These are phyloP conservation scores for Agrochola litura DNA, from an alignment of 2,888 invertebrate species.

Conservation along the genomic window DNA sequence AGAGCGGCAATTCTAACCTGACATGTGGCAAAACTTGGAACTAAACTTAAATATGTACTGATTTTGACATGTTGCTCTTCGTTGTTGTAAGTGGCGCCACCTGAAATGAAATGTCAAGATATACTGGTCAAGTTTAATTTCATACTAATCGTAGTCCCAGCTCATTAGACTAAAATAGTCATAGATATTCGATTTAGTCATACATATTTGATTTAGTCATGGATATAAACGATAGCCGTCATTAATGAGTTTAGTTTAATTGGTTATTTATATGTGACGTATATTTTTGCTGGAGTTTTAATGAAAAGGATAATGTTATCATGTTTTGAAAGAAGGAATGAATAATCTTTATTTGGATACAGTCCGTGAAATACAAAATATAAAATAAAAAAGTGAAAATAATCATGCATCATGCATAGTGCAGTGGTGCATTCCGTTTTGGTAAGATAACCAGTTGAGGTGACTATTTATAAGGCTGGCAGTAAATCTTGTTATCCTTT, in stretches of 20 bases:
- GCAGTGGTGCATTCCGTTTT: constrained; percentile 9
- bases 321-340: background rate
- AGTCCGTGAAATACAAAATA: too few species aligned
- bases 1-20: background rate
- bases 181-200: background rate
- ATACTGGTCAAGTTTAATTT: constrained; percentile 13
- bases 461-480: background rate
- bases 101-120: background rate
- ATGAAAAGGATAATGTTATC: constrained; percentile 5
- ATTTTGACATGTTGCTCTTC: background rate
- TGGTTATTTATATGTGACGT: constrained; percentile 6
- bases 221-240: constrained; percentile 35
- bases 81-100: background rate
- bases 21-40: constrained; percentile 1
- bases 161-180: constrained; percentile 41
- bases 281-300: constrained; percentile 28
- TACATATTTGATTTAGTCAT: too few species aligned
- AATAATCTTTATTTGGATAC: too few species aligned
- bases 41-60: background rate
- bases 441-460: background rate
- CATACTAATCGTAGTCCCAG: constrained; percentile 21
- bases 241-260: constrained; percentile 33
- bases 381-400: too few species aligned
- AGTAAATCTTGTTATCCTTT: constrained; percentile 32
- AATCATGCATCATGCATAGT: too few species aligned